A percentile compares a stretch with the other conserved stretches of the same genome.
phyloP scores from a whole-genome alignment of 2,113 vertebrate species.

The Ciconia maguari region DNA sequence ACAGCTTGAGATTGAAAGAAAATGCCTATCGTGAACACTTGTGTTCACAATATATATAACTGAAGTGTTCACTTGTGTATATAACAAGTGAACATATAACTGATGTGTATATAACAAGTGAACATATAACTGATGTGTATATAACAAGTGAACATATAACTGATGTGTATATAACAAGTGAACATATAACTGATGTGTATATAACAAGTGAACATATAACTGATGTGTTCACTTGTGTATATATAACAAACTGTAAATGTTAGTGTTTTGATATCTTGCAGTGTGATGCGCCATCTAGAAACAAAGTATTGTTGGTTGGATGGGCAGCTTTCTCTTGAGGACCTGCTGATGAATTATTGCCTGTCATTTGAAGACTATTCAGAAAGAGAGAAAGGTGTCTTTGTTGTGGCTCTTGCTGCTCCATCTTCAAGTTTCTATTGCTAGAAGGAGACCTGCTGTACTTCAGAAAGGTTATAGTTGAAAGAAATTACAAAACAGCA shows the following conservation, averaged over 20 bases:
- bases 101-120: background rate
- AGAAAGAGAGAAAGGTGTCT: background rate
- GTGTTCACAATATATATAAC: too few species aligned
- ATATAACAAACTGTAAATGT: background rate
- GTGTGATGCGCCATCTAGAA: background rate
- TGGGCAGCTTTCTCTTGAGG: background rate
- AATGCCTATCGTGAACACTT: background rate
- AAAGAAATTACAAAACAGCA: background rate
- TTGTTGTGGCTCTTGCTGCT: background rate
- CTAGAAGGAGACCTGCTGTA: background rate
- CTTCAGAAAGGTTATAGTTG: background rate
- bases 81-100: too few species aligned
- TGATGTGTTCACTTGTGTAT: background rate
- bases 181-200: too few species aligned
- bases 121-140: background rate
- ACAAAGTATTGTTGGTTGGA: background rate
- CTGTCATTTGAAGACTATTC: background rate
- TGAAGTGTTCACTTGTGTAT: too few species aligned
- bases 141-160: background rate
- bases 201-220: too few species aligned
- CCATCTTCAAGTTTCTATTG: background rate
- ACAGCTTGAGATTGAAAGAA: background rate
- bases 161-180: too few species aligned
- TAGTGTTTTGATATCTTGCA: background rate
- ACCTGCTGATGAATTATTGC: too few species aligned